Evolutionary conservation across 2,113 vertebrate genomes (phyloP), one percentile per base, ranked within the genome.

Genomic region (Speoplatyrhinus poulsoni): DNA sequence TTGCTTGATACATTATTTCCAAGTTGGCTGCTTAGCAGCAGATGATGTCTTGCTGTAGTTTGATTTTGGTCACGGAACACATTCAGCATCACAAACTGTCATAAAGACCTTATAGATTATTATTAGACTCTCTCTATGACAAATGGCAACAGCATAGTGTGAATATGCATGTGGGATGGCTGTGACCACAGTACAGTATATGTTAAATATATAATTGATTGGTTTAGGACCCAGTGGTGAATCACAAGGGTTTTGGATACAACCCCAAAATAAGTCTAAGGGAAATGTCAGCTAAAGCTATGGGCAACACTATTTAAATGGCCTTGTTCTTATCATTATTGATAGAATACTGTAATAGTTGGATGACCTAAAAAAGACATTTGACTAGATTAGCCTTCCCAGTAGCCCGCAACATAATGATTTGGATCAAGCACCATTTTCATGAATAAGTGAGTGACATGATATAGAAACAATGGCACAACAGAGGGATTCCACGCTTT

Each of bases 41-140:
- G 80, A 88, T 76, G 76, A 61, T 79, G 77, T 68, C 79, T 79
- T 76, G 80, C 82, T 79, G 66, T 78, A 77, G 81, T 80, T 68
- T 75, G 80, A 65, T 81, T 88, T 70, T 79, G 73, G 36, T 26
- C 49, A 50, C 77, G 79, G 73, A 81, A 84, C 85, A 85, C 82
- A 83, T 87, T 89, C 85, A 86, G 36, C 4, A 41, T 8, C 36
- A 41, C 7, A 41, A 41, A 41, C 7, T 41, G 7, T 41, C 36
- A 41, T 41, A 41, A 41, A 41, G 36, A 5, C 36, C 36, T 6
- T 41, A 41, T n/a, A 54, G 59, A 60, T 5, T 17, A 12, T 6
- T 4, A 13, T 58, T 26, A 36, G 46, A 49, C n/a, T 32, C 62
- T 55, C 68, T 71, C 70, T 55, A 60, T 72, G 61, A 65, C 53